Evolutionary conservation across 2,888 invertebrate genomes (phyloP).

Genomic region (Agrilus cyanescens): DNA sequence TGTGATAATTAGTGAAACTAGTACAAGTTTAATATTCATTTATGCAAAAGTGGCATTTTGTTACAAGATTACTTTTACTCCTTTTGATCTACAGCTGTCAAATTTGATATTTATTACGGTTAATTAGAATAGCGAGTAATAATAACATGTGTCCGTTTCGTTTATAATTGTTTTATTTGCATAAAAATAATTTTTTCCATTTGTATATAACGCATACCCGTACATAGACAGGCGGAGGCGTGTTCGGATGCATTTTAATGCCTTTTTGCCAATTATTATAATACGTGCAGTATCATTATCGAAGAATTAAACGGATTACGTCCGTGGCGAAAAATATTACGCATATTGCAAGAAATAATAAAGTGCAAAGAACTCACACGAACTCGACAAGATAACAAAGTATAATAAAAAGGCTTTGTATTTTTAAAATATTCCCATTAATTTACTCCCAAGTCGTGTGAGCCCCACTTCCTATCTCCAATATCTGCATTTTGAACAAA

Average conservation of each 20-base stretch:
- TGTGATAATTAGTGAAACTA: too few relatives aligned
- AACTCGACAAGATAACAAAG: too few relatives aligned
- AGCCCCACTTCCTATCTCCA: too few relatives aligned
- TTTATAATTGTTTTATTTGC: constrained; percentile 17
- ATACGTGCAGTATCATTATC: not conserved
- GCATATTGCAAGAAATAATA: too few relatives aligned
- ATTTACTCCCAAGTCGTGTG: too few relatives aligned
- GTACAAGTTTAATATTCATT: too few relatives aligned
- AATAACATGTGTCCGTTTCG: constrained; percentile 16
- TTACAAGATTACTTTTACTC: constrained; percentile 1
- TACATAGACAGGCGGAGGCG: not conserved
- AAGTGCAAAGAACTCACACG: too few relatives aligned
- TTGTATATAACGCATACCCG: constrained; percentile 3
- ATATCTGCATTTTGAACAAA: too few relatives aligned
- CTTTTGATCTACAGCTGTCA: constrained; percentile 10
- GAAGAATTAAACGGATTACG: not conserved
- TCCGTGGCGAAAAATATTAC: not conserved
- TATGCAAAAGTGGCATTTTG: too few relatives aligned
- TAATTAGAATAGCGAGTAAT: constrained; percentile 10
- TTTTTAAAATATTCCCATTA: too few relatives aligned
- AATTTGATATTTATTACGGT: constrained; percentile 9
- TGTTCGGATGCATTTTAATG: too few relatives aligned
- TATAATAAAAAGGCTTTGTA: too few relatives aligned
- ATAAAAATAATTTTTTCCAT: constrained; percentile 17
- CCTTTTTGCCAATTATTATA: not conserved